Evolutionary conservation across 2,797 vertebrate species (phyloP).

Genomic region (Emydoidea blandingii): DNA sequence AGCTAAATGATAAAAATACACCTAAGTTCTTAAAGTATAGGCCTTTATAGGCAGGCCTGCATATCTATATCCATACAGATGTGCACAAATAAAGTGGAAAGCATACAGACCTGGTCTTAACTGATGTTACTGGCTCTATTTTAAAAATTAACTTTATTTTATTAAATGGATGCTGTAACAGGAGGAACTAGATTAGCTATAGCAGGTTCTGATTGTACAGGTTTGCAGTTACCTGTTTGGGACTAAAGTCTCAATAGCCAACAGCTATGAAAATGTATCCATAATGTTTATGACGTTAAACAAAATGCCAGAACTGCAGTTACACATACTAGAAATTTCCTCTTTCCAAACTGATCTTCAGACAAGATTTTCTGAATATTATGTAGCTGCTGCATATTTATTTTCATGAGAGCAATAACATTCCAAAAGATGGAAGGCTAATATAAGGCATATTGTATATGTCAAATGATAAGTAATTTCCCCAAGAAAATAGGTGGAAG

Average conservation of each 20-base stretch:
- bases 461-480: neutral
- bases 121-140: too few relatives aligned
- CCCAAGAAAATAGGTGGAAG: neutral
- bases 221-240: neutral
- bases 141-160: too few relatives aligned
- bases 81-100: too few relatives aligned
- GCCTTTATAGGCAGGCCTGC: too few relatives aligned
- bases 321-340: neutral
- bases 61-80: too few relatives aligned
- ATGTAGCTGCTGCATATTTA: neutral
- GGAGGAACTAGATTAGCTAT: too few relatives aligned
- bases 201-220: too few relatives aligned
- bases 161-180: too few relatives aligned
- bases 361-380: neutral
- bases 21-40: too few relatives aligned
- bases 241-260: fast-evolving
- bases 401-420: neutral
- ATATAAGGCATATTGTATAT: neutral
- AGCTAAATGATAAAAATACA: too few relatives aligned
- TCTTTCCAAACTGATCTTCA: neutral
- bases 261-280: neutral
- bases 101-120: too few relatives aligned
- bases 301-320: neutral
- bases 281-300: neutral
- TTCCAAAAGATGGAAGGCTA: fast-evolving